A percentile compares a stretch with the other conserved stretches of the same genome.
Conservation (phyloP, 2,797 vertebrate genomes). For the Gambelia wislizenii region DNA sequence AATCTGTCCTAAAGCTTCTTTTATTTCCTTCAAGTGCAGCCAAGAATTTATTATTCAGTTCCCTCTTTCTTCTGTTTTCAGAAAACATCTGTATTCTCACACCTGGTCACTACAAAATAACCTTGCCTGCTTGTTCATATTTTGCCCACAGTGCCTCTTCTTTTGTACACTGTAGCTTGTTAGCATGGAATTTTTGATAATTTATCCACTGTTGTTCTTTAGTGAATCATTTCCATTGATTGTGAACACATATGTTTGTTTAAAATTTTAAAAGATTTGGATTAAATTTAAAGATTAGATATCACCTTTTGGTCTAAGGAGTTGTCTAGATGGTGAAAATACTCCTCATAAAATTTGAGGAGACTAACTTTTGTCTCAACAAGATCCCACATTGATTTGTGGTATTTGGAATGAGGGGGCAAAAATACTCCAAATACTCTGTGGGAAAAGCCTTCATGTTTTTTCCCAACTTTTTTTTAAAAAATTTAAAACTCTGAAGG, state of each 20-base stretch:
- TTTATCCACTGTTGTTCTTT: not conserved
- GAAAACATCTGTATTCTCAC: slow-evolving; percentile 29
- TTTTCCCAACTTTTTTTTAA: too few relatives aligned
- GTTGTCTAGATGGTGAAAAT: too few relatives aligned
- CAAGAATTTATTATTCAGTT: slow-evolving; percentile 30
- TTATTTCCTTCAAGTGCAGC: slow-evolving; percentile 41
- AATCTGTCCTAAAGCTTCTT: not conserved
- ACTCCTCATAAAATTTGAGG: too few relatives aligned
- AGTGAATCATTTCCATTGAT: not conserved
- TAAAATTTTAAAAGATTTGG: too few relatives aligned
- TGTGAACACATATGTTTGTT: not conserved
- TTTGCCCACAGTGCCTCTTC: not conserved
- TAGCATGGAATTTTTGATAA: not conserved
- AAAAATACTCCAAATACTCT: too few relatives aligned
- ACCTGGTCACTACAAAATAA: not conserved
- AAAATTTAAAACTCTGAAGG: too few relatives aligned
- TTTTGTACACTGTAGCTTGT: not conserved
- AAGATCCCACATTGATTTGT: too few relatives aligned
- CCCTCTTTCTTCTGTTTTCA: slow-evolving; percentile 20
- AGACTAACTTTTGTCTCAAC: too few relatives aligned
- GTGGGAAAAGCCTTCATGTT: too few relatives aligned
- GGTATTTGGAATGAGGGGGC: too few relatives aligned
- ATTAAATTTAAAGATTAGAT: not conserved
- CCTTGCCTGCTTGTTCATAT: slow-evolving; percentile 7
- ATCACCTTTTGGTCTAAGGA: not conserved